Evolutionary conservation across 2,888 invertebrate species (phyloP).

Genomic region (Drosophila anomalata): DNA sequence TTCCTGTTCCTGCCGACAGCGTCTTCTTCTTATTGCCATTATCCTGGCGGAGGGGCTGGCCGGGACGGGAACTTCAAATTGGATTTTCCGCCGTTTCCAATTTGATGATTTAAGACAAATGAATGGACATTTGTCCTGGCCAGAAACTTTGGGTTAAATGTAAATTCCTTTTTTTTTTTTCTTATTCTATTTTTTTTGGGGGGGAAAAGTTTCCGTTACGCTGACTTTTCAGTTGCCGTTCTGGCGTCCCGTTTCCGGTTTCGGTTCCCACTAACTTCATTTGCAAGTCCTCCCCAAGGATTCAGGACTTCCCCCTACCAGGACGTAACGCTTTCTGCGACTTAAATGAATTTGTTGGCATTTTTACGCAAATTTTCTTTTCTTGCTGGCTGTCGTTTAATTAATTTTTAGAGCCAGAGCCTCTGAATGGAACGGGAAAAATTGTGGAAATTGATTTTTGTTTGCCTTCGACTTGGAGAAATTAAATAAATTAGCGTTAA

Average conservation of each 20-base stretch:
- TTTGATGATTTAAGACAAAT: constrained; percentile 62
- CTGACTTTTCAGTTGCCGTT: constrained; percentile 27
- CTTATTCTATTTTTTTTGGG: neutral
- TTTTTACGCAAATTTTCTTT: constrained; percentile 46
- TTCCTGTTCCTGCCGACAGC: constrained; percentile 5
- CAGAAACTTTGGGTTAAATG: constrained; percentile 43
- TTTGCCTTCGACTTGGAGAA: constrained; percentile 60
- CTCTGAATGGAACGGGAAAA: constrained; percentile 13
- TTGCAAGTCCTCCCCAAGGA: constrained; percentile 38
- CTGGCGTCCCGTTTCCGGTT: neutral
- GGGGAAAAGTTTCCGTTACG: constrained; percentile 55
- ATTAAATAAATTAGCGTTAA: constrained; percentile 70
- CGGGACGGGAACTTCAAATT: constrained; percentile 26
- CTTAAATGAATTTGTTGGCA: constrained; percentile 67
- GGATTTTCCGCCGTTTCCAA: constrained; percentile 43
- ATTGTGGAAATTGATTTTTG: constrained; percentile 65
- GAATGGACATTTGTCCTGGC: constrained; percentile 40
- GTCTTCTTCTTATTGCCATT: too few relatives aligned
- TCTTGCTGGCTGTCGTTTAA: constrained; percentile 59
- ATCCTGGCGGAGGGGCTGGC: neutral
- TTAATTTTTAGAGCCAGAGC: constrained; percentile 58
- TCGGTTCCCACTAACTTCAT: constrained; percentile 46
- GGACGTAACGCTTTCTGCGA: constrained; percentile 11
- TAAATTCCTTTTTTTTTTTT: constrained; percentile 44
- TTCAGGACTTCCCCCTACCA: neutral